Evolutionary conservation across 2,113 vertebrate genomes (phyloP).

Genomic region (Perognathus longimembris): DNA sequence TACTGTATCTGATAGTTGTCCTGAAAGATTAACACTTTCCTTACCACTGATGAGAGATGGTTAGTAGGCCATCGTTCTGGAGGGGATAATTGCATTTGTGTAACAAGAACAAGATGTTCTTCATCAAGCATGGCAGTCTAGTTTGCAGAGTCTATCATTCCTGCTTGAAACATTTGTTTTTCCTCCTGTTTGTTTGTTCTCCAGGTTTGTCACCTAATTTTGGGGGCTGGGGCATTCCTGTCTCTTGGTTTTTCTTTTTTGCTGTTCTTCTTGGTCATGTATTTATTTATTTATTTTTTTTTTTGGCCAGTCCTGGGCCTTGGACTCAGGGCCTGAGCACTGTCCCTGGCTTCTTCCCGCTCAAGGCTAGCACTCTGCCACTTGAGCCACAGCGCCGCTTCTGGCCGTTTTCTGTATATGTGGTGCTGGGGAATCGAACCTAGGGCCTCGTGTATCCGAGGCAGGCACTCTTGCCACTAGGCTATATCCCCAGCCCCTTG

Average conservation of each 20-base stretch:
- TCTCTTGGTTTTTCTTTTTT: neutral
- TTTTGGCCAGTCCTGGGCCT: too few relatives aligned
- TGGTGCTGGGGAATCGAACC: too few relatives aligned
- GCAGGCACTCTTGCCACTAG: too few relatives aligned
- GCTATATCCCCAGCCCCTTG: too few relatives aligned
- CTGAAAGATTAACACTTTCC: neutral
- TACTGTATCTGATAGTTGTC: neutral
- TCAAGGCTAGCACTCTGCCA: too few relatives aligned
- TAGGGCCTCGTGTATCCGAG: too few relatives aligned
- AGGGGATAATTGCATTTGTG: neutral
- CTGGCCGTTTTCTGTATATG: too few relatives aligned
- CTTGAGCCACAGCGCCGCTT: too few relatives aligned
- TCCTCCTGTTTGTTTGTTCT: neutral
- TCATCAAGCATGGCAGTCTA: neutral
- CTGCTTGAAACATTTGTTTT: neutral
- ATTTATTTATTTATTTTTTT: too few relatives aligned
- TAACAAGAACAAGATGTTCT: neutral
- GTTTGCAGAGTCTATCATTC: neutral
- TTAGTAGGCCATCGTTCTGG: neutral
- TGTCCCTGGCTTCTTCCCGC: too few relatives aligned
- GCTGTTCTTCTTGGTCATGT: neutral
- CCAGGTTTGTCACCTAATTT: neutral
- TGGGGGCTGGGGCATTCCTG: neutral
- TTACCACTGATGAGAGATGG: neutral
- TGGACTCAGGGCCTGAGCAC: too few relatives aligned